phyloP scores from a whole-genome alignment of 2,888 invertebrate species.

The Morpho achilles region DNA sequence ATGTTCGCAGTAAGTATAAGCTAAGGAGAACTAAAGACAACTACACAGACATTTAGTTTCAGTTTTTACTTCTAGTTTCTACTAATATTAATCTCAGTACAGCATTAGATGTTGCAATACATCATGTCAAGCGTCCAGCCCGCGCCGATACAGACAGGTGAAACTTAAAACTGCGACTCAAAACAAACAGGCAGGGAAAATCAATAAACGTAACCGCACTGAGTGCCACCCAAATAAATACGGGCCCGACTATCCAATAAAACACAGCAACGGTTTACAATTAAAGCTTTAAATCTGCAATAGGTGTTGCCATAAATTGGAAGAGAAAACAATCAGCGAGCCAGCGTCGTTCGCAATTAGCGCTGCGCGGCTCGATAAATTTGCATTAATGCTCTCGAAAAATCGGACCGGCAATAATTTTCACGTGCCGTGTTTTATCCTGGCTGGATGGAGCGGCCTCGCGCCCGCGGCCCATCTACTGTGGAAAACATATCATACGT shows the following conservation, averaged over 20 bases:
- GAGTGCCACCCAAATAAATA: constrained; percentile 69
- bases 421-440: constrained; percentile 62
- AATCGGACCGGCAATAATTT: constrained; percentile 76
- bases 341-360: constrained; percentile 76
- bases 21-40: background rate
- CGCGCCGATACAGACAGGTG: constrained; percentile 39
- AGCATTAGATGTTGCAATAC: constrained; percentile 34
- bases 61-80: constrained; percentile 29
- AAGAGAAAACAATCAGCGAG: constrained; percentile 77
- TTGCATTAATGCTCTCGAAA: constrained; percentile 79
- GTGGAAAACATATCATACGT: constrained; percentile 26
- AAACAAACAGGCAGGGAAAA: constrained; percentile 55
- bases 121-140: constrained; percentile 40
- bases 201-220: constrained; percentile 72
- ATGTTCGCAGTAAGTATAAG: too few species aligned
- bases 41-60: constrained; percentile 1
- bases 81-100: constrained; percentile 24
- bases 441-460: constrained; percentile 22
- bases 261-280: constrained; percentile 78
- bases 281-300: constrained; percentile 79
- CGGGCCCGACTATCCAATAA: constrained; percentile 74
- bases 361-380: constrained; percentile 76
- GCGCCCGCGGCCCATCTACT: constrained; percentile 22
- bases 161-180: constrained; percentile 47
- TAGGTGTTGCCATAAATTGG: constrained; percentile 79